phyloP scores from a whole-genome alignment of 2,888 invertebrate species.

The Hypomecis punctinalis region DNA sequence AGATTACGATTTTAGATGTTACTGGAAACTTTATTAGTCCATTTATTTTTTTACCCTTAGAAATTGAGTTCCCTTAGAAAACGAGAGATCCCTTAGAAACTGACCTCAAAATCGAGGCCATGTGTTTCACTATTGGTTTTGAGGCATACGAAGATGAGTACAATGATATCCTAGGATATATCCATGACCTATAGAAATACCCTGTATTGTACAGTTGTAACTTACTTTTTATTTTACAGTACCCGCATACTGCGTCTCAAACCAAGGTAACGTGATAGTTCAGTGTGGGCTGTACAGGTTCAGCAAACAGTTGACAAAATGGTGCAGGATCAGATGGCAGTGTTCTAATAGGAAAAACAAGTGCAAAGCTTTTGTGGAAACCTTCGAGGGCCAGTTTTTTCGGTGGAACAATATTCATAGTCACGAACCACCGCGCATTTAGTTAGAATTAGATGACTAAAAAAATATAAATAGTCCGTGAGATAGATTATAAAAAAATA shows the following conservation, averaged over 20 bases:
- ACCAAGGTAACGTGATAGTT: conserved; percentile 2
- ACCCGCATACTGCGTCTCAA: background rate
- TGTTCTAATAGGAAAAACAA: background rate
- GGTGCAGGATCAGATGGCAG: background rate
- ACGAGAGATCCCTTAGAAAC: too few species aligned
- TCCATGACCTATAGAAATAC: too few species aligned
- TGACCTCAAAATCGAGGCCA: too few species aligned
- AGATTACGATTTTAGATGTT: too few species aligned
- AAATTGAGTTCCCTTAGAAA: too few species aligned
- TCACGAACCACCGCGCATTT: background rate
- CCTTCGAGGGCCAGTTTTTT: background rate
- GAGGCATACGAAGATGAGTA: too few species aligned
- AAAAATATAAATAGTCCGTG: too few species aligned
- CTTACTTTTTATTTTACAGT: background rate
- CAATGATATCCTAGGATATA: too few species aligned
- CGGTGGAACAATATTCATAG: conserved; percentile 5
- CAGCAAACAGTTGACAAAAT: background rate
- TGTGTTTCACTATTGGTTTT: too few species aligned
- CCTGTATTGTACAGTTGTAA: background rate
- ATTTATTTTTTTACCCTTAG: too few species aligned
- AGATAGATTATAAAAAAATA: too few species aligned
- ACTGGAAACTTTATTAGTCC: too few species aligned
- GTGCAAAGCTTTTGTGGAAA: conserved; percentile 4
- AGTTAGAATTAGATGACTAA: background rate
- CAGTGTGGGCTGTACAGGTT: conserved; percentile 2